Evolutionary conservation across 2,113 vertebrate genomes (phyloP), one percentile per base, ranked within the genome.

Genomic region (Phylloscopus trochilus): DNA sequence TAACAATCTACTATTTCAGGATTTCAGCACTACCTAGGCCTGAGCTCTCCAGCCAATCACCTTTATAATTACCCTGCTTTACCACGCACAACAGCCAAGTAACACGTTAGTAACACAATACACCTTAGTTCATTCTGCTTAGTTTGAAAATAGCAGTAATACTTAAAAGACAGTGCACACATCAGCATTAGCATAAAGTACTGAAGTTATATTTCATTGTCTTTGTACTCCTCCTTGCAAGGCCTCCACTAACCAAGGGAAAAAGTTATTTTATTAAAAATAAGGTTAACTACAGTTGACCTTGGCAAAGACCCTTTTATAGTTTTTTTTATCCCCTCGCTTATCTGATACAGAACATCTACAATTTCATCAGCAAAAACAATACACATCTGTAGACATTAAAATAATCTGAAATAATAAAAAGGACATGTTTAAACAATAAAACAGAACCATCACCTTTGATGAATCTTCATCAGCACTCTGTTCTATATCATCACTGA

Each of bases 401-500:
- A 7, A 90, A 76, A 56, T 49, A 73, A 83, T 59, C 30, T 28
- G 37, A 92, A 19, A 64, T 23, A 77, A 69, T 67, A 73, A 58
- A 80, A 88, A 63, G 5, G 83, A 41, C 4, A 17, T 9, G 13
- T 16, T 58, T 69, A 72, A 92, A 64, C 31, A 87, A 70, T 9
- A 49, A 87, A 82, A 59, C 13, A 53, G 5, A 73, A 67, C 3
- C 49, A 68, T 62, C 90, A 98, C 98, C 98, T 98, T 97, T 39
- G 89, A 73, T 27, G 41, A 51, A 31, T 97, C 98, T 89, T 99
- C 99, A 47, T 96, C 98, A 22, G 62, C 31, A 7, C 97, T 97
- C 67, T 98, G 98, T 53, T 99, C 99, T 31, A 98, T 97, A 84
- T 99, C 99, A 44, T 99, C 99, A 7, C 99, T 98, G 62, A 99